Evolutionary conservation across 2,888 invertebrate species (phyloP), one percentile per base, ranked within the genome.

Genomic region (Lamellibrachia columna): DNA sequence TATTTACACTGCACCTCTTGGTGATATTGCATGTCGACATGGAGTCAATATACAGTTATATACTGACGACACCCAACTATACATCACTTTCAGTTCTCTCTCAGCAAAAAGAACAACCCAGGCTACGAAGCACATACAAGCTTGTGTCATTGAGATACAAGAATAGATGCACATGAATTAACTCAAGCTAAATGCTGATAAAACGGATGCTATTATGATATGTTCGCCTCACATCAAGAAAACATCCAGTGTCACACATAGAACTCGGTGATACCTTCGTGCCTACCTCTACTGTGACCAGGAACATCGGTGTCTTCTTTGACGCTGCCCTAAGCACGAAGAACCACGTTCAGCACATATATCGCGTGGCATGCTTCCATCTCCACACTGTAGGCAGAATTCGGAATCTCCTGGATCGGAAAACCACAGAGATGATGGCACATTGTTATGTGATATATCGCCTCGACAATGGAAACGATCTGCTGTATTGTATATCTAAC

Each of bases 1-100:
- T 75, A 22, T 6, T 22, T 75, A 75, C 75, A 75, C 75, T 11
- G 75, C 75, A 22, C 75, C 75, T 22, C 75, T 75, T n/a, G 75
- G 75, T 75, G 75, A 75, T 75, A 75, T 75, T n/a, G 75, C 75
- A 75, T n/a, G 75, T 75, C 75, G 75, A 15, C 75, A 75, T n/a
- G 75, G 75, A 22, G n/a, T 75, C 1, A 75, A 75, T n/a, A 22
- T 75, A 22, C 75, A 75, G 6, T n/a, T 75, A 22, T 75, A 75
- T 22, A n/a, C 75, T 75, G 75, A 75, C n/a, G 75, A 75, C 6
- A 75, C 75, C 75, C n/a, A 75, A 75, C 22, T 75, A 6, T 75
- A 75, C n/a, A 22, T 75, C 75, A n/a, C 75, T 6, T 75, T 75
- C 75, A 75, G 75, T 75, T n/a, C 22, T 11, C 75, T 22, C 75